Evolutionary conservation across 2,888 invertebrate genomes (phyloP), one percentile per base, ranked within the genome.

Genomic region (Oscheius onirici): DNA sequence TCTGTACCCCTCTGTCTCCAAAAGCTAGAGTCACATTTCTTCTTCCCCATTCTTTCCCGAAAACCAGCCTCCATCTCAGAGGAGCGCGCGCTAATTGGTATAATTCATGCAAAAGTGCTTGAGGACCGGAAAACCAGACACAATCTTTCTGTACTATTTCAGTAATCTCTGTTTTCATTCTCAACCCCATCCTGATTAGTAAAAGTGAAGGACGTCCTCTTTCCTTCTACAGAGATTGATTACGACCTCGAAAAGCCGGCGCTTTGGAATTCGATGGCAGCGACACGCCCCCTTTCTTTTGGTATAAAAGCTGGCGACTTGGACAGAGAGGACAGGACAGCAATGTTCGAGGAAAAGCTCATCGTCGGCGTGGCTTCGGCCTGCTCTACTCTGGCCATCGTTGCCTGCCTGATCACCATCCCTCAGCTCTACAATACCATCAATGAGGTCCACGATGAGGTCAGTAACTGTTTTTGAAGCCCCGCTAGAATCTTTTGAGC

Each of bases 401-500:
- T 79, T 55, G 65, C 79, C 52, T 82, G 82, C 24, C 71, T 86
- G 26, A 76, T 86, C 49, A 83, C 84, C 52, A 83, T 86, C 51
- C 86, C 86, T 46, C 75, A 71, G 49, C 79, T 86, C 55, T 86
- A 86, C 76, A 76, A 74, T 55, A 81, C 77, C 58, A 86, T 86
- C 78, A 84, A 83, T 73, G 83, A 83, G 65, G 72, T 81, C 17
- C 78, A 78, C 43, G 74, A 78, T 26, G 78, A 76, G 73, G 75
- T 76, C n/a, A 51, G 26, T 40, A 10, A 8, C 8, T 5, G 22
- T 24, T 26, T 26, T n/a, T 15, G 8, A 26, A 24, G 8, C 10
- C 34, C 54, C 3, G 54, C n/a, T 34, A 34, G 5, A 34, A 8
- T 34, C 34, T 34, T 34, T 6, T 34, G 34, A 8, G 3, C 6